Evolutionary conservation across 2,797 vertebrate genomes (phyloP).

Genomic region (Artibeus jamaicensis): DNA sequence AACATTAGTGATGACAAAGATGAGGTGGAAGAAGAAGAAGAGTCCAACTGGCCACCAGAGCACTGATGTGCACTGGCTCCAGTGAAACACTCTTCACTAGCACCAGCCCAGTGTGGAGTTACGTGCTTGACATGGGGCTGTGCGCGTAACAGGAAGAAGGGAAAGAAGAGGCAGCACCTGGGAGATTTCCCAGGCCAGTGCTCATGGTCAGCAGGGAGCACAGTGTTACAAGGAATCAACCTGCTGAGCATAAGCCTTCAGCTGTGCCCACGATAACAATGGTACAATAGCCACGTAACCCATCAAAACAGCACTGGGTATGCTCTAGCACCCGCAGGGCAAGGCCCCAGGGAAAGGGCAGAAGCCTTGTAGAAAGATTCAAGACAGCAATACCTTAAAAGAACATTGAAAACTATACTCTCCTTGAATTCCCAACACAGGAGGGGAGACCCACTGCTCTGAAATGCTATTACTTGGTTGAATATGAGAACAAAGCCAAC

Average conservation of each 20-base stretch:
- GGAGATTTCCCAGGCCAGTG: neutral
- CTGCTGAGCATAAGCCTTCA: neutral
- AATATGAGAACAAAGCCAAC: neutral
- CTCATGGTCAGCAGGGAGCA: neutral
- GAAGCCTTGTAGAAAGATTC: neutral
- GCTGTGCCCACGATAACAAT: neutral
- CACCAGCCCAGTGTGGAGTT: neutral
- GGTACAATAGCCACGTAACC: neutral
- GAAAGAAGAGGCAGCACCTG: neutral
- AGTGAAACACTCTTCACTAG: neutral
- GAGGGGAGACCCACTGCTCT: neutral
- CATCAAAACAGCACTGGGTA: neutral
- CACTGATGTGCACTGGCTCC: neutral
- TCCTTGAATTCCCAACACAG: neutral
- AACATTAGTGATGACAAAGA: neutral
- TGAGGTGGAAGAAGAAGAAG: neutral
- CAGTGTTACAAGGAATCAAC: neutral
- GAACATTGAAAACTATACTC: conserved; percentile 8
- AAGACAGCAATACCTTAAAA: conserved; percentile 16
- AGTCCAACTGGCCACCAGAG: neutral
- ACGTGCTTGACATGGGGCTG: neutral
- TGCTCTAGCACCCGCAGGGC: neutral
- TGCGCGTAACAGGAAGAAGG: neutral
- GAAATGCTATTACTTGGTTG: neutral
- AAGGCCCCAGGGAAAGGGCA: neutral